A percentile compares a stretch with the other conserved stretches of the same genome.
phyloP scores from a whole-genome alignment of 2,113 vertebrate species.

The Todiramphus saurophagus region DNA sequence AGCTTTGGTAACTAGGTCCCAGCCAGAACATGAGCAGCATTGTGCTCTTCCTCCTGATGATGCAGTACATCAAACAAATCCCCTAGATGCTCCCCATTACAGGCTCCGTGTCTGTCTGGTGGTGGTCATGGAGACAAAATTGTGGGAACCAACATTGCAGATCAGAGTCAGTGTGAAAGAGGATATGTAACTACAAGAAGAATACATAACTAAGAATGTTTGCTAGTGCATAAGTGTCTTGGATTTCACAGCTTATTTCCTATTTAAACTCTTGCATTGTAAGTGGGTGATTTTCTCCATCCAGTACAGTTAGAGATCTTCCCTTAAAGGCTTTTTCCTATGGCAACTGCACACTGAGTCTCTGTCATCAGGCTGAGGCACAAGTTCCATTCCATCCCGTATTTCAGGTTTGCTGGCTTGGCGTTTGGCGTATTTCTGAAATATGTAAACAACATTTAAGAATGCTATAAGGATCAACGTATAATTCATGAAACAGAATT shows the following conservation, averaged over 20 bases:
- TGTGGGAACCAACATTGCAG: background rate
- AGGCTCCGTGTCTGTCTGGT: background rate
- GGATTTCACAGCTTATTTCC: slow-evolving; percentile 41
- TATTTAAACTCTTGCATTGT: background rate
- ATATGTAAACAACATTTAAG: slow-evolving; percentile 57
- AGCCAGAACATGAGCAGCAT: background rate
- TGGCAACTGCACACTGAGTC: slow-evolving; percentile 77
- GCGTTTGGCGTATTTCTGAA: slow-evolving; percentile 81
- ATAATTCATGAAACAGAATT: background rate
- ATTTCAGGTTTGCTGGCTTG: slow-evolving; percentile 79
- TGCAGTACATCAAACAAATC: background rate
- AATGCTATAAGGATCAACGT: slow-evolving; percentile 26
- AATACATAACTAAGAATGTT: background rate
- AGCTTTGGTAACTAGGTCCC: background rate
- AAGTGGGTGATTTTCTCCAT: slow-evolving; percentile 5
- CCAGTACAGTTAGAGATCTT: slow-evolving; percentile 69
- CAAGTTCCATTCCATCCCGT: slow-evolving; percentile 86
- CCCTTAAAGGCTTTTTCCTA: slow-evolving; percentile 53
- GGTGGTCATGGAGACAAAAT: background rate
- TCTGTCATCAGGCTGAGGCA: slow-evolving; percentile 82
- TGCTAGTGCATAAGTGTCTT: background rate
- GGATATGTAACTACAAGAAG: background rate
- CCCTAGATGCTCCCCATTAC: background rate
- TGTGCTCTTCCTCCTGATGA: background rate
- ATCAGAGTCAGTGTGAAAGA: slow-evolving; percentile 1